A percentile compares a stretch with the other conserved stretches of the same genome.
Conservation (phyloP, 1,140 invertebrate species). For the Bicyclus anynana region DNA sequence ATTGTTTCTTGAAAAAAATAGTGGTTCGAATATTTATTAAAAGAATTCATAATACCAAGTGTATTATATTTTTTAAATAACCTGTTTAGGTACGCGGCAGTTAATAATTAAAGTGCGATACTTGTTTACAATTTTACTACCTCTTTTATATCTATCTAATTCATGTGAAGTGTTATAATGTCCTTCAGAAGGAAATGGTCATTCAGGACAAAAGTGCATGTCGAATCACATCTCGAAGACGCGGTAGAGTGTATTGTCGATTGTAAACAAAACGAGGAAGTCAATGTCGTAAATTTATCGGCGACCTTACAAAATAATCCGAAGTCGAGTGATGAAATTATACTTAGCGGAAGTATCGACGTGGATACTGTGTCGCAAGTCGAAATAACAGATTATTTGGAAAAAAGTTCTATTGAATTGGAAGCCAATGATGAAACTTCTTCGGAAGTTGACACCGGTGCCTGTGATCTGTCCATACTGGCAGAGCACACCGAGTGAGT, state of each 20-base stretch:
- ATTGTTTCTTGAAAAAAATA: background rate
- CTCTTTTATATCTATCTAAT: background rate
- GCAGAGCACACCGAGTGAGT: background rate
- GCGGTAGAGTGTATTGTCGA: background rate
- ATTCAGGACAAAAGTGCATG: constrained; percentile 33
- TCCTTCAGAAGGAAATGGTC: constrained; percentile 38
- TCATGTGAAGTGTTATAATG: constrained; percentile 25
- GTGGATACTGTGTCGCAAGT: constrained; percentile 25
- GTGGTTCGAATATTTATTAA: background rate
- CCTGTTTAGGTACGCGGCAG: background rate
- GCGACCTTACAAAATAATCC: constrained; percentile 13
- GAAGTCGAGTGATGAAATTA: constrained; percentile 23
- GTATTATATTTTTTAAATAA: no score
- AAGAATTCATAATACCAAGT: no score
- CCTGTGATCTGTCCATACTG: background rate
- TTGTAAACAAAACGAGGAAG: constrained; percentile 29
- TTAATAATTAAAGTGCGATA: background rate
- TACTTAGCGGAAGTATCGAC: constrained; percentile 5
- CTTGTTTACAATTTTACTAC: background rate
- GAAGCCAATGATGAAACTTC: background rate
- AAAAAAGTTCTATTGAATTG: constrained; percentile 17
- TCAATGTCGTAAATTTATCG: constrained; percentile 12
- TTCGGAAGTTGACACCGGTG: background rate
- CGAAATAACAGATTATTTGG: constrained; percentile 23
- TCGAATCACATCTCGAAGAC: constrained; percentile 16